phyloP scores from a whole-genome alignment of 2,797 vertebrate genomes.

The Oryzias dopingdopingensis region DNA sequence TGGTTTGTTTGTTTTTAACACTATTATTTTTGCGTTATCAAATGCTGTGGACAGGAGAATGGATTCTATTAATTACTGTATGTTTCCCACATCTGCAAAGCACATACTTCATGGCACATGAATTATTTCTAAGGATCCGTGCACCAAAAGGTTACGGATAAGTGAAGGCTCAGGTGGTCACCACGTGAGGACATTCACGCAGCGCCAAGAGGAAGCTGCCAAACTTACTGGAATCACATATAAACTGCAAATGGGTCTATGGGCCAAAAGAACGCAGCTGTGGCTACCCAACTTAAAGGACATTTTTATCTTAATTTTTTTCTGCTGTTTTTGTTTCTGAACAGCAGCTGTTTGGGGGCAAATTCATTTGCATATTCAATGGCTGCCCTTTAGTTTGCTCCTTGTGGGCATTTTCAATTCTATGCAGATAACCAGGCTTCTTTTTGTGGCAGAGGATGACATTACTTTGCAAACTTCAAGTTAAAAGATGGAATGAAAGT shows the following conservation, averaged over 20 bases:
- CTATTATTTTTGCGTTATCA: conserved; percentile 5
- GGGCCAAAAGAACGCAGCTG: conserved; percentile 27
- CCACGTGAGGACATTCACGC: conserved; percentile 46
- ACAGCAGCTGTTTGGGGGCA: no score
- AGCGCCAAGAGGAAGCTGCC: conserved; percentile 25
- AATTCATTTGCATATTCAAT: no score
- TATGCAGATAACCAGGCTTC: no score
- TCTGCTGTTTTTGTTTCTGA: no score
- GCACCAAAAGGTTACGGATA: conserved; percentile 26
- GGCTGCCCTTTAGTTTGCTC: no score
- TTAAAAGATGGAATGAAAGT: no score
- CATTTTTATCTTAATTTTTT: no score
- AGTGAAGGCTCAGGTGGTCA: conserved; percentile 55
- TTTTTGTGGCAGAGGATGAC: no score
- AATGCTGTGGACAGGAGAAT: background rate
- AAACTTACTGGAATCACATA: conserved; percentile 28
- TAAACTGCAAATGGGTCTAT: conserved; percentile 21
- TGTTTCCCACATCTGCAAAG: conserved; percentile 18
- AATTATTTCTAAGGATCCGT: conserved; percentile 18
- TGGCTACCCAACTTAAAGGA: background rate
- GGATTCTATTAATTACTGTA: conserved; percentile 6
- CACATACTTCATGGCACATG: conserved; percentile 15
- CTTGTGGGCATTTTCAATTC: no score
- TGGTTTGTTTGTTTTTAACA: conserved; percentile 17
- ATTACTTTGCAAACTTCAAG: no score